A percentile compares a stretch with the other conserved stretches of the same genome.
phyloP scores from a whole-genome alignment of 2,797 vertebrate genomes.

The Malacoraja senta region DNA sequence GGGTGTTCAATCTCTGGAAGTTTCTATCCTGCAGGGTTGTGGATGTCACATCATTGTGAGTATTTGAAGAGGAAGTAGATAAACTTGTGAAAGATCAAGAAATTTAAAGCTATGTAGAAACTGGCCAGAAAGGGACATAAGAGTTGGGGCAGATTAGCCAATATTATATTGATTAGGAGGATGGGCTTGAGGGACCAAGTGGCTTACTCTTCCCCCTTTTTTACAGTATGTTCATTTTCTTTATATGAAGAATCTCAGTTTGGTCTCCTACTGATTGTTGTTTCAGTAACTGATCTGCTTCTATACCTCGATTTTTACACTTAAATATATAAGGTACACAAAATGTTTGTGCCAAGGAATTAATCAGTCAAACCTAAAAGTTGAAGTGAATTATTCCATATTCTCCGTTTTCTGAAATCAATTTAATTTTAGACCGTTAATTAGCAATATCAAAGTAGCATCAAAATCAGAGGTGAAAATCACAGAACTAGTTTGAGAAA shows the following conservation, averaged over 20 bases:
- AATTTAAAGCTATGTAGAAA: too few species aligned
- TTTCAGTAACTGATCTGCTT: neutral
- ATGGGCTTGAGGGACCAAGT: too few species aligned
- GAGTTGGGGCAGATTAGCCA: too few species aligned
- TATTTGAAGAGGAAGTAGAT: too few species aligned
- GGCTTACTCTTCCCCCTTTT: too few species aligned
- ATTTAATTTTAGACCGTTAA: neutral
- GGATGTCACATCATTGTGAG: too few species aligned
- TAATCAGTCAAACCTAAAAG: neutral
- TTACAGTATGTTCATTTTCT: too few species aligned
- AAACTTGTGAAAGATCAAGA: too few species aligned
- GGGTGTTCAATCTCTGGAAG: too few species aligned
- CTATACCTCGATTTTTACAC: neutral
- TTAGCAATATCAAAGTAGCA: neutral
- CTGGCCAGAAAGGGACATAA: too few species aligned
- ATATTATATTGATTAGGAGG: too few species aligned
- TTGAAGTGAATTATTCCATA: neutral
- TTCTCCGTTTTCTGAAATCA: neutral
- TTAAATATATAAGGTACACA: neutral
- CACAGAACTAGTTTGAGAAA: neutral
- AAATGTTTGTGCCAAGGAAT: neutral
- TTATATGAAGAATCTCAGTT: neutral
- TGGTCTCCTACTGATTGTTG: neutral
- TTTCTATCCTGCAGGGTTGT: too few species aligned
- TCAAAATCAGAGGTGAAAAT: neutral